Conservation (phyloP, 2,888 invertebrate genomes). For the Isotomurus palustris region DNA sequence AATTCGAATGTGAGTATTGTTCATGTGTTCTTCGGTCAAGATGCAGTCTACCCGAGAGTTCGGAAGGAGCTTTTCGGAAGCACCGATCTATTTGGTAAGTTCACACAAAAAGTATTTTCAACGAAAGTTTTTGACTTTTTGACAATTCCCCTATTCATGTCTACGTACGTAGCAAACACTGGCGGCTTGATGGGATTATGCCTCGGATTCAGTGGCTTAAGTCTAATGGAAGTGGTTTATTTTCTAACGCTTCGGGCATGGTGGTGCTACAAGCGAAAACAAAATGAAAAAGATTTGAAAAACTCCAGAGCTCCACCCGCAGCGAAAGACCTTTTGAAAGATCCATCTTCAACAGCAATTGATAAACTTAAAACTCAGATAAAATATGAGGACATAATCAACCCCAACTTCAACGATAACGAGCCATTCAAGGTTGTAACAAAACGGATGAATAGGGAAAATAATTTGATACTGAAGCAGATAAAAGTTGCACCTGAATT, state of each 20-base stretch:
- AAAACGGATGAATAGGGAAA: too few relatives aligned
- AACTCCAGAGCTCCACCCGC: too few relatives aligned
- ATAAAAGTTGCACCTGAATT: too few relatives aligned
- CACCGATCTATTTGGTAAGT: constrained; percentile 39
- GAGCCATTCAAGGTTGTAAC: too few relatives aligned
- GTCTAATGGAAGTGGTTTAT: constrained; percentile 28
- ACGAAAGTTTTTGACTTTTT: not conserved
- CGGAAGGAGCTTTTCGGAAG: constrained; percentile 37
- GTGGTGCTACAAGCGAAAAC: constrained; percentile 12
- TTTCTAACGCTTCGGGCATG: constrained; percentile 23
- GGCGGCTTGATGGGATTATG: not conserved
- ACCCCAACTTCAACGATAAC: too few relatives aligned
- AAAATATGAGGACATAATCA: too few relatives aligned
- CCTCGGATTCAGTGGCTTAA: constrained; percentile 26
- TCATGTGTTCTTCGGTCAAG: constrained; percentile 39
- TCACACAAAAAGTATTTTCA: not conserved
- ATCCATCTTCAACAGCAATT: too few relatives aligned
- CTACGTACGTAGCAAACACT: constrained; percentile 1
- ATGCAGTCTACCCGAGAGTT: constrained; percentile 35
- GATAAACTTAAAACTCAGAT: too few relatives aligned
- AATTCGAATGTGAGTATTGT: constrained; percentile 37
- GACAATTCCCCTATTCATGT: too few relatives aligned
- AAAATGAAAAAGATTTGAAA: too few relatives aligned
- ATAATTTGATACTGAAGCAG: too few relatives aligned
- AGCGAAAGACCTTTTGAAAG: too few relatives aligned